Percentiles rank a stretch among this genome's conserved stretches.
phyloP scores from a whole-genome alignment of 1,140 invertebrate species.

The Diploscapter pachys region DNA sequence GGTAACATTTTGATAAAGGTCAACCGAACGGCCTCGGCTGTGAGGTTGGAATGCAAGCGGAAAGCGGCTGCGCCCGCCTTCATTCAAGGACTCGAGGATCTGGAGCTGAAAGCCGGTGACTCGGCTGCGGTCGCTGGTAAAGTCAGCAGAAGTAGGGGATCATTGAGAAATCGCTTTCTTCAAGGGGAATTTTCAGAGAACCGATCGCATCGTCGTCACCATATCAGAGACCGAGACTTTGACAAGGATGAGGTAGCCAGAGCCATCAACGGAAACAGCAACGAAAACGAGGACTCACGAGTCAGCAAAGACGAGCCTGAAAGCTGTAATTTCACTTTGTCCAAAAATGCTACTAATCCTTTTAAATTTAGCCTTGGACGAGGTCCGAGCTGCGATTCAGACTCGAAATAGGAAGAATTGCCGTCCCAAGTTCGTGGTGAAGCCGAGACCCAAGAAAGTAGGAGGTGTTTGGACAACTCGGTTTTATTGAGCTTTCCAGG shows the following conservation, averaged over 20 bases:
- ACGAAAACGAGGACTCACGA: too few relatives aligned
- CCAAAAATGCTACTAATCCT: too few relatives aligned
- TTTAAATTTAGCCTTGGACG: conserved; percentile 35
- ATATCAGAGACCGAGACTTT: too few relatives aligned
- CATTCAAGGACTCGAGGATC: conserved; percentile 50
- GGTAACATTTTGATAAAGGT: conserved; percentile 3
- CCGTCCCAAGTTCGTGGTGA: conserved; percentile 53
- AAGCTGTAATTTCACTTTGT: too few relatives aligned
- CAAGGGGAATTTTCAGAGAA: too few relatives aligned
- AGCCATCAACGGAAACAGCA: not conserved
- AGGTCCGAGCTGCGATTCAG: conserved; percentile 43
- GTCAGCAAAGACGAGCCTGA: too few relatives aligned
- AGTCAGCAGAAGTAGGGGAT: conserved; percentile 30
- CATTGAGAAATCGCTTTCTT: not conserved
- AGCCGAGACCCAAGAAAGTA: conserved; percentile 53
- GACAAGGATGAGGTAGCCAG: conserved; percentile 38
- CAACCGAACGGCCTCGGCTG: conserved; percentile 23
- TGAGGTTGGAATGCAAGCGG: conserved; percentile 35
- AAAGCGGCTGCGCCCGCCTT: conserved; percentile 52
- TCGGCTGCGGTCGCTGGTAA: conserved; percentile 54
- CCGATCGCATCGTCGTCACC: too few relatives aligned
- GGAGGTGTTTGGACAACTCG: too few relatives aligned
- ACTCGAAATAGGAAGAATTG: conserved; percentile 41
- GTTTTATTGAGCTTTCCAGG: not conserved
- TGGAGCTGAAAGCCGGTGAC: conserved; percentile 51